Conservation (phyloP, 1,140 invertebrate species). For the Bombus terrestris region DNA sequence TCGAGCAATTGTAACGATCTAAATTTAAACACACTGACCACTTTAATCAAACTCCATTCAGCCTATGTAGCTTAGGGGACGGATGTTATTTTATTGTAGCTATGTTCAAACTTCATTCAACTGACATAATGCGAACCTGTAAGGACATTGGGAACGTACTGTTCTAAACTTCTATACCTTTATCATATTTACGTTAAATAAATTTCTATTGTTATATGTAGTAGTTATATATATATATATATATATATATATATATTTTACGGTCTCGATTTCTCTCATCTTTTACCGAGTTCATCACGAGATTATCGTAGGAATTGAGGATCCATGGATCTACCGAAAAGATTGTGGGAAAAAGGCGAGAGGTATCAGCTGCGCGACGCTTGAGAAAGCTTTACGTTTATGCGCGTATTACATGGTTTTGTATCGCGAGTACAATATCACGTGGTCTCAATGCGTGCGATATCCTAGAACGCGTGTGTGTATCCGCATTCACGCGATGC, state of each 20-base stretch:
- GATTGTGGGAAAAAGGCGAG: neutral
- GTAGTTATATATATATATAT: neutral
- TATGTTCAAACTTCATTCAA: slow-evolving; percentile 42
- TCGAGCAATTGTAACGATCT: slow-evolving; percentile 66
- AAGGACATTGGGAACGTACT: neutral
- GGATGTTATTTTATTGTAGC: slow-evolving; percentile 62
- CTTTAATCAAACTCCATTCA: slow-evolving; percentile 71
- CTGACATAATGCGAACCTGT: slow-evolving; percentile 10
- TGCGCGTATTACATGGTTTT: neutral
- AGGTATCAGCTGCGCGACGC: neutral
- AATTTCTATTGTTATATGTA: neutral
- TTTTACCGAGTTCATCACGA: neutral
- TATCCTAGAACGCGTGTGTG: neutral
- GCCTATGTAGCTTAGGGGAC: slow-evolving; percentile 61
- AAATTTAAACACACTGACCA: slow-evolving; percentile 66
- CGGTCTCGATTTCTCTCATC: neutral
- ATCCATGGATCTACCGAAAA: neutral
- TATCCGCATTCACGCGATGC: neutral
- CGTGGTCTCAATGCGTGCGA: slow-evolving; percentile 13
- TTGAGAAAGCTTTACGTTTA: neutral
- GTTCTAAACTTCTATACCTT: neutral
- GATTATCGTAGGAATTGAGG: neutral
- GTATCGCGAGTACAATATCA: neutral
- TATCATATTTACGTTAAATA: neutral
- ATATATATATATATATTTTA: neutral